phyloP scores from a whole-genome alignment of 2,888 invertebrate genomes.

The Drosophila quinaria region DNA sequence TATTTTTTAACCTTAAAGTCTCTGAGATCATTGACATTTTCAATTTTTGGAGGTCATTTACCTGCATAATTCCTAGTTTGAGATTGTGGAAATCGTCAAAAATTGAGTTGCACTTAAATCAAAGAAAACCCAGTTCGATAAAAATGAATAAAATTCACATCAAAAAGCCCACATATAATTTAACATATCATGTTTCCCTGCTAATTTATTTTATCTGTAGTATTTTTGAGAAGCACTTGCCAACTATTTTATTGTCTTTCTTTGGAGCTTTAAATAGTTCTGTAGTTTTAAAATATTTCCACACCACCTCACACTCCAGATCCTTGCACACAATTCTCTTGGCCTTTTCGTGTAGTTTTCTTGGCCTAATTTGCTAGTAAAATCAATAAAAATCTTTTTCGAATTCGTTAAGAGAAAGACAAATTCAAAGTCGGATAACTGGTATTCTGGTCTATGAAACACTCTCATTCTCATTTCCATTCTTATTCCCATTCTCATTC shows the following conservation, averaged over 20 bases:
- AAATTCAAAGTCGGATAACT: slow-evolving; percentile 24
- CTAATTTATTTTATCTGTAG: not conserved
- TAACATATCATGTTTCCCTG: slow-evolving; percentile 7
- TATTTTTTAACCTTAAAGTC: not conserved
- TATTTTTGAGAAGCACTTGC: not conserved
- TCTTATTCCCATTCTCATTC: not conserved
- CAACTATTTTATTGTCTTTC: slow-evolving; percentile 2
- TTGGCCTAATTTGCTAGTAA: slow-evolving; percentile 35
- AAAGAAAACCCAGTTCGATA: slow-evolving; percentile 9
- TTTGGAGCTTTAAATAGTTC: slow-evolving; percentile 4
- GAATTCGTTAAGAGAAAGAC: slow-evolving; percentile 13
- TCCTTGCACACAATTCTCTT: not conserved
- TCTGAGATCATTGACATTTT: slow-evolving; percentile 11
- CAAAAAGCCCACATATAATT: slow-evolving; percentile 16
- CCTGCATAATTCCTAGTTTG: not conserved
- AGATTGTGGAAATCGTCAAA: slow-evolving; percentile 3
- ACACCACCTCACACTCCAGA: not conserved
- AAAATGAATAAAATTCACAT: slow-evolving; percentile 21
- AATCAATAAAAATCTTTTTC: slow-evolving; percentile 38
- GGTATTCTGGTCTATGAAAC: slow-evolving; percentile 20
- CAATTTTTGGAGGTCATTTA: slow-evolving; percentile 11
- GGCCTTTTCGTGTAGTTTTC: not conserved
- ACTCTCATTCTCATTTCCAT: slow-evolving; percentile 26
- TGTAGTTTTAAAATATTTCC: slow-evolving; percentile 9
- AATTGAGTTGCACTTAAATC: not conserved